A percentile compares a stretch with the other conserved stretches of the same genome.
Evolutionary conservation across 1,140 invertebrate species (phyloP).

Genomic region (Leptinotarsa texana): DNA sequence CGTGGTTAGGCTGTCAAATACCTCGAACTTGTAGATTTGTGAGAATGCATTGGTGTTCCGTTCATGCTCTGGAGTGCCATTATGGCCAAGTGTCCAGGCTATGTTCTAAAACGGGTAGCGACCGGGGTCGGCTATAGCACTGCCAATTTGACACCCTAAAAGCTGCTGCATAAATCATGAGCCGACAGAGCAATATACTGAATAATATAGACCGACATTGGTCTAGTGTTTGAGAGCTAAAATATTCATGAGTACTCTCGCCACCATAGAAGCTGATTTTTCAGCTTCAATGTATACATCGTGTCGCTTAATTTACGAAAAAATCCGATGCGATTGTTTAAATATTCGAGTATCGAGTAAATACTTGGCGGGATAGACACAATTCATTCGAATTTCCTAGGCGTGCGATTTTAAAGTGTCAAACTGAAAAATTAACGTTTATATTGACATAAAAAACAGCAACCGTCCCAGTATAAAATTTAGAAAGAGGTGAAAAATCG

Average conservation of each 20-base stretch:
- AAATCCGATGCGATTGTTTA: slow-evolving; percentile 5
- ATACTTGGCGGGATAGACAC: background rate
- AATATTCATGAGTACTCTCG: slow-evolving; percentile 49
- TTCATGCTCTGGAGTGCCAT: slow-evolving; percentile 15
- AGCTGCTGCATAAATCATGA: slow-evolving; percentile 49
- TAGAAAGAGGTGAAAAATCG: too few relatives aligned
- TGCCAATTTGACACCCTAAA: slow-evolving; percentile 52
- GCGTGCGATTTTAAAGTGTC: too few relatives aligned
- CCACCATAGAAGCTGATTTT: slow-evolving; percentile 36
- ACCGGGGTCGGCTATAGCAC: slow-evolving; percentile 31
- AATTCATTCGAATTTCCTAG: background rate
- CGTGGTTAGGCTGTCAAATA: slow-evolving; percentile 12
- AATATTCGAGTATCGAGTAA: slow-evolving; percentile 1
- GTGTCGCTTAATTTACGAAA: slow-evolving; percentile 11
- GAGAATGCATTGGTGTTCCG: background rate
- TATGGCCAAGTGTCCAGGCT: slow-evolving; percentile 14
- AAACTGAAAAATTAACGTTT: too few relatives aligned
- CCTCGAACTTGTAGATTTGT: background rate
- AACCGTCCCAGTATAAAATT: too few relatives aligned
- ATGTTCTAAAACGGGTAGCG: slow-evolving; percentile 15
- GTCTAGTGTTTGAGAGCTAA: slow-evolving; percentile 51
- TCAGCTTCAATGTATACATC: slow-evolving; percentile 15
- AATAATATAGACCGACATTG: slow-evolving; percentile 48
- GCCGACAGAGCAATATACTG: slow-evolving; percentile 48
- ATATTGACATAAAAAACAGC: too few relatives aligned